Conservation (phyloP, 2,888 invertebrate genomes). For the Brenthis ino region DNA sequence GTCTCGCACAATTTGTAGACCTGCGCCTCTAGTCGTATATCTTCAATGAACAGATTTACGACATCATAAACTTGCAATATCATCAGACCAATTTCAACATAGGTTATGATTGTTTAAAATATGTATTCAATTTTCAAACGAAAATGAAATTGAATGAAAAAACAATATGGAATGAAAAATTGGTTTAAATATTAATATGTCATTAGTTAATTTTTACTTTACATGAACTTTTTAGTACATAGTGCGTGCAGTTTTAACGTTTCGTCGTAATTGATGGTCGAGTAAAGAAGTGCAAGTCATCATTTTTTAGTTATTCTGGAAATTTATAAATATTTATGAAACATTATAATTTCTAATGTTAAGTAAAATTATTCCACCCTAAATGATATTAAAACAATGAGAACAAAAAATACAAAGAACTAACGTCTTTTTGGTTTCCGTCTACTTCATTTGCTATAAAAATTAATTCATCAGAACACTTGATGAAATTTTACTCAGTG, state of each 20-base stretch:
- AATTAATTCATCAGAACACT: too few relatives aligned
- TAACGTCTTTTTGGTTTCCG: too few relatives aligned
- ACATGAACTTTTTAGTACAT: not conserved
- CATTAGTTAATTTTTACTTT: not conserved
- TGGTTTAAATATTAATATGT: not conserved
- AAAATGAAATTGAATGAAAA: too few relatives aligned
- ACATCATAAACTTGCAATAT: conserved; percentile 65
- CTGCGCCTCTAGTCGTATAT: conserved; percentile 68
- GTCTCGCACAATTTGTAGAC: conserved; percentile 61
- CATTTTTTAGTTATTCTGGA: not conserved
- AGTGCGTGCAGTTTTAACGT: not conserved
- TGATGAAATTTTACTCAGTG: too few relatives aligned
- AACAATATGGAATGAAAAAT: too few relatives aligned
- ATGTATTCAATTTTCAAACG: too few relatives aligned
- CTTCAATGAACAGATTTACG: conserved; percentile 68
- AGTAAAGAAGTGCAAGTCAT: not conserved
- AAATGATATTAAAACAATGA: too few relatives aligned
- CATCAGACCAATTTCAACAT: conserved; percentile 58
- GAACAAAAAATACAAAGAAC: too few relatives aligned
- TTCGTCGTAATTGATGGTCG: not conserved
- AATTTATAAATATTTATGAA: not conserved
- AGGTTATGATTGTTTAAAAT: not conserved
- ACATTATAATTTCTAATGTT: too few relatives aligned
- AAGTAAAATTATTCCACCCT: too few relatives aligned
- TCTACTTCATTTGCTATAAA: too few relatives aligned